phyloP scores from a whole-genome alignment of 2,797 vertebrate species.

The Dendrocincla fuliginosa region DNA sequence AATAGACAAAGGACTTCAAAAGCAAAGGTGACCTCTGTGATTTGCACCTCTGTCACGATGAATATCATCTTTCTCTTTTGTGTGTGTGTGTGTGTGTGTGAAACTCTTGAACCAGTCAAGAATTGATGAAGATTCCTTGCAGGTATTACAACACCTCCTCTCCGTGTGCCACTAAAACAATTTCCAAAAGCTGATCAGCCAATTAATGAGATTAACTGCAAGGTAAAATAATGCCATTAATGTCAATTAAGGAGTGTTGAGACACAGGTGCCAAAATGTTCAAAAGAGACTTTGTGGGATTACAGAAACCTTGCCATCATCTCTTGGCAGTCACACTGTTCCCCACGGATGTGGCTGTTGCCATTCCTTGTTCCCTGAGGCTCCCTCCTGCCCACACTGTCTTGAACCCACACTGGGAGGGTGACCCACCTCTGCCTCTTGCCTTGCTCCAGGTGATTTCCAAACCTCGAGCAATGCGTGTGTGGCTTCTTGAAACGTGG shows the following conservation, averaged over 20 bases:
- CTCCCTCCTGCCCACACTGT: accelerated
- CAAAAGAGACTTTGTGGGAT: not conserved
- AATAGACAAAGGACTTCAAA: not conserved
- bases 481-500: not conserved
- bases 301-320: accelerated
- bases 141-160: not conserved
- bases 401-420: accelerated
- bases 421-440: accelerated
- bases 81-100: not conserved
- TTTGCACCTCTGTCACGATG: not conserved
- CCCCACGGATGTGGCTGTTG: accelerated
- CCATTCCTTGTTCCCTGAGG: not conserved
- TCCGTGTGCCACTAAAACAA: not conserved
- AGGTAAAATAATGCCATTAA: not conserved
- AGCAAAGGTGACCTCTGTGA: not conserved
- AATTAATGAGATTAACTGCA: not conserved
- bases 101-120: not conserved
- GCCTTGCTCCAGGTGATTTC: not conserved
- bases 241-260: not conserved
- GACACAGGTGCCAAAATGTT: not conserved
- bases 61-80: not conserved
- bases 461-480: accelerated
- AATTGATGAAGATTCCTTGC: not conserved
- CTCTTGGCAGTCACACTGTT: accelerated
- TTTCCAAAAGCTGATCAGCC: not conserved